Evolutionary conservation across 2,888 invertebrate genomes (phyloP).

Genomic region (Sicus ferrugineus): DNA sequence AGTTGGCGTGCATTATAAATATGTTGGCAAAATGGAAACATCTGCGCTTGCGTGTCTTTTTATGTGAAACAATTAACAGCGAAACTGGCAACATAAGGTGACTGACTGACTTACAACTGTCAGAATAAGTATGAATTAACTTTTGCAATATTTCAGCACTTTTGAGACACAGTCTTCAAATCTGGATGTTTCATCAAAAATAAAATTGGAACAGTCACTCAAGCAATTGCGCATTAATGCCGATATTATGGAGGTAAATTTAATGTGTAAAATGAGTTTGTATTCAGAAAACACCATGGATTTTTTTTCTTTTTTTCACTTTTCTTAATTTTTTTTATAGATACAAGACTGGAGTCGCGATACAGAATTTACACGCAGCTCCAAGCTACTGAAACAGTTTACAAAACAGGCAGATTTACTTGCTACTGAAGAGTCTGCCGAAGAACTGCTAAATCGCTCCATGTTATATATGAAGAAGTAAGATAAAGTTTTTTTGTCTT

Average conservation of each 20-base stretch:
- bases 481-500: constrained; percentile 21
- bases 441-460: constrained; percentile 66
- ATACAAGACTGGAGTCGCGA: constrained; percentile 71
- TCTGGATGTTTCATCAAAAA: constrained; percentile 55
- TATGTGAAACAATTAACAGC: constrained; percentile 71
- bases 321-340: constrained; percentile 50
- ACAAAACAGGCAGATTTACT: constrained; percentile 56
- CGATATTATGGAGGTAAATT: constrained; percentile 74
- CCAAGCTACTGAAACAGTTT: constrained; percentile 60
- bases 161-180: constrained; percentile 59
- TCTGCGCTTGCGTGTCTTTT: constrained; percentile 83
- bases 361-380: constrained; percentile 66
- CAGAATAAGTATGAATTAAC: not conserved
- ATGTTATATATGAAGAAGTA: constrained; percentile 67
- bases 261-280: not conserved
- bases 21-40: constrained; percentile 91
- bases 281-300: not conserved
- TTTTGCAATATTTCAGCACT: constrained; percentile 45
- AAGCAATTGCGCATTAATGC: constrained; percentile 88
- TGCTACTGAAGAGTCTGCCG: constrained; percentile 54
- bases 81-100: constrained; percentile 53
- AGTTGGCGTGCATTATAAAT: constrained; percentile 93
- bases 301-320: constrained; percentile 2
- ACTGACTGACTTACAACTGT: constrained; percentile 44
- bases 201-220: constrained; percentile 74